Base-by-base conservation (phyloP, 2,113 vertebrate species). In the Rattus rattus region DNA sequence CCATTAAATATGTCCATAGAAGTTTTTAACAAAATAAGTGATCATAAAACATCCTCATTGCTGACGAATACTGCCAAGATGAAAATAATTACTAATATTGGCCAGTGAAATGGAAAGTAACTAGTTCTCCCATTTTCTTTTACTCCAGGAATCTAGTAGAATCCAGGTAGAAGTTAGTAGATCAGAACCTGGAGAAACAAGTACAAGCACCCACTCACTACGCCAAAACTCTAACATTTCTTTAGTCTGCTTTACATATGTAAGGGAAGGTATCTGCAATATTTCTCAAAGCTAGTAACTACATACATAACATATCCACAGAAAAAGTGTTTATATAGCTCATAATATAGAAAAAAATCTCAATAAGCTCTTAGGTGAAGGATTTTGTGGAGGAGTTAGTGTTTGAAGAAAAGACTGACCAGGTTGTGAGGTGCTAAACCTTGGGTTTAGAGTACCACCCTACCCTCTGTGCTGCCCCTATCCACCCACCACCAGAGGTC, bases 71-170 rank as follows among this genome's bases (percentile, higher is more conserved):
- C 43, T 91, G 63, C 70, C 86, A 65, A 80, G 56, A 89, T 94
- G 67, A 84, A 95, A 88, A 72, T 90, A 96, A 88, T 85, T 4
- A 5, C 56, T 96, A 49, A 89, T 56, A 75, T 56, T 94, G 77
- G 61, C 39, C 72, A 94, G 81, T 91, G 54, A 91, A 90, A 67
- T 39, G 47, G 9, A 49, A 52, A 6, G 69, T 9, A 8, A 67
- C 12, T 39, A 59, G 54, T 61, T 30, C 20, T 22, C 13, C 28
- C 22, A 36, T 56, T 73, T 54, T 73, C 22, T 47, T 83, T 83
- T 83, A 26, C 61, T 72, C 72, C 69, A 91, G 47, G 24, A 93
- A 92, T 72, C 54, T 80, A 79, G n/a, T n/a, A n/a, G n/a, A n/a
- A n/a, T n/a, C 30, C 26, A 83, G 13, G 14, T 36, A 90, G 94